These are phyloP conservation scores for Cephalopterus ornatus DNA, from an alignment of 2,113 vertebrate species.

Conservation along the genomic window DNA sequence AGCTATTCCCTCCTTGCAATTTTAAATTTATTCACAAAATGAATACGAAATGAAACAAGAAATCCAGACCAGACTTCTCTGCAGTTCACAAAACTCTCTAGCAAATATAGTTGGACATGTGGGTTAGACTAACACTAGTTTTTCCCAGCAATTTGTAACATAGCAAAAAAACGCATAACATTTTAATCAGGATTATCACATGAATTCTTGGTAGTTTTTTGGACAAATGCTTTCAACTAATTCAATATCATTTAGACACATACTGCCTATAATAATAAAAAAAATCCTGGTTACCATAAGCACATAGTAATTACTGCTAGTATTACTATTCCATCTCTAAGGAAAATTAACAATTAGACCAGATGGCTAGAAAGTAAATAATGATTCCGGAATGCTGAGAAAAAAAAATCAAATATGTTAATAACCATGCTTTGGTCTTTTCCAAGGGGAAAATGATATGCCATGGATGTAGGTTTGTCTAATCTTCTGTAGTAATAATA, in stretches of 20 bases:
- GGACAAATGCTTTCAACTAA: neutral
- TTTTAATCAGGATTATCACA: neutral
- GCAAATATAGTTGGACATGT: neutral
- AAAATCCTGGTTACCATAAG: neutral
- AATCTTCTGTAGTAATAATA: neutral
- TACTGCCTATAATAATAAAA: neutral
- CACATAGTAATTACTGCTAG: neutral
- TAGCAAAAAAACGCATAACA: neutral
- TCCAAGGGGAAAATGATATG: conserved; percentile 1
- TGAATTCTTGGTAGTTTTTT: neutral
- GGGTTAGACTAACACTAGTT: neutral
- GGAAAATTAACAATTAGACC: neutral
- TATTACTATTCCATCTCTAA: neutral
- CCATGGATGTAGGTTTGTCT: neutral
- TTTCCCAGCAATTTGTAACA: neutral
- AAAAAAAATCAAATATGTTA: neutral
- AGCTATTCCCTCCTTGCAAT: neutral
- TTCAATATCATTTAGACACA: neutral
- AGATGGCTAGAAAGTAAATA: neutral
- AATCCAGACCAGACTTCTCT: neutral
- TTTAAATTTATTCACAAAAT: neutral
- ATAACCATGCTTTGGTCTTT: neutral
- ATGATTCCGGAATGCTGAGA: neutral
- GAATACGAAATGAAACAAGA: neutral
- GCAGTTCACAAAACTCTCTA: neutral